Evolutionary conservation across 1,140 invertebrate species (phyloP).

Genomic region (Heliothis virescens): DNA sequence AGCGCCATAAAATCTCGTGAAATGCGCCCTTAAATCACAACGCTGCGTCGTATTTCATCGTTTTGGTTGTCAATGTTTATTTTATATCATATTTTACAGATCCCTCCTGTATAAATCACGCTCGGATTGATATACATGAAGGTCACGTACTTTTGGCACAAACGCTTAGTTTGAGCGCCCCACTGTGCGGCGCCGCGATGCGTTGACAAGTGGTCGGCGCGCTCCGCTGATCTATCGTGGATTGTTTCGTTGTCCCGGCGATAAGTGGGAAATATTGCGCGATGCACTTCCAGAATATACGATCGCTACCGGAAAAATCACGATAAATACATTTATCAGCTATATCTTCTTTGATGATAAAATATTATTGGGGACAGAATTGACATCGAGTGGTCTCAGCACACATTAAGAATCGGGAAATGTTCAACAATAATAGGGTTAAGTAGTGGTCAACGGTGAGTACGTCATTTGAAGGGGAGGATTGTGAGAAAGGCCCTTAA

Average conservation of each 20-base stretch:
- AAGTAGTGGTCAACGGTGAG: constrained; percentile 44
- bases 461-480: constrained; percentile 39
- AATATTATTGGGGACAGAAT: constrained; percentile 11
- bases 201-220: constrained; percentile 74
- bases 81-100: constrained; percentile 86
- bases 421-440: constrained; percentile 38
- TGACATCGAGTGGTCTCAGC: constrained; percentile 21
- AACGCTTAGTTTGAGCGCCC: constrained; percentile 71
- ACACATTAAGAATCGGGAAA: constrained; percentile 19
- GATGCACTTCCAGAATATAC: constrained; percentile 39
- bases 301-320: constrained; percentile 17
- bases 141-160: constrained; percentile 82
- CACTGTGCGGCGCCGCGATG: constrained; percentile 48
- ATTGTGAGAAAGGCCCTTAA: constrained; percentile 54
- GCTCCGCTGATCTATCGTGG: constrained; percentile 58
- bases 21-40: constrained; percentile 84
- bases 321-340: constrained; percentile 27
- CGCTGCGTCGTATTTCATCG: constrained; percentile 84
- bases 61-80: constrained; percentile 86
- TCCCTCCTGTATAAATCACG: constrained; percentile 82
- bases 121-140: constrained; percentile 84
- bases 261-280: constrained; percentile 44
- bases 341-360: neutral
- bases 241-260: constrained; percentile 49
- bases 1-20: constrained; percentile 84